A percentile compares a stretch with the other conserved stretches of the same genome.
These are phyloP conservation scores for Varecia variegata DNA, from an alignment of 2,797 vertebrate species.

Conservation along the genomic window DNA sequence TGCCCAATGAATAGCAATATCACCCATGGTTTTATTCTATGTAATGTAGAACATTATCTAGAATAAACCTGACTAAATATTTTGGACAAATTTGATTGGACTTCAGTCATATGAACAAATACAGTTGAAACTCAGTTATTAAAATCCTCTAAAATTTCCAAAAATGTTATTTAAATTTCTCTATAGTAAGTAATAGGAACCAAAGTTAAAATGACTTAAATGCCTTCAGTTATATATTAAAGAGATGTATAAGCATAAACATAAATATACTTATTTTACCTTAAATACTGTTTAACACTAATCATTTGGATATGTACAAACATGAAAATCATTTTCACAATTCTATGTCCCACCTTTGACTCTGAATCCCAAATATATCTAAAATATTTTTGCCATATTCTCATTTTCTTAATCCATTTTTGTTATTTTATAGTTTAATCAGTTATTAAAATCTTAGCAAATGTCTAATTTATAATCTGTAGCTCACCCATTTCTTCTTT, in stretches of 20 bases:
- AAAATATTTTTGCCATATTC: neutral
- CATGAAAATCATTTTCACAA: neutral
- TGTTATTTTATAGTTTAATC: neutral
- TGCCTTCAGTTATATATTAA: neutral
- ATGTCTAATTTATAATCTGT: neutral
- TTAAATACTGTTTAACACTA: neutral
- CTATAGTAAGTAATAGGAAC: neutral
- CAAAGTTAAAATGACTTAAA: neutral
- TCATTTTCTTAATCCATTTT: neutral
- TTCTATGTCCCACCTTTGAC: neutral
- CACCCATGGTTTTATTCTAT: neutral
- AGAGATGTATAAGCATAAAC: neutral
- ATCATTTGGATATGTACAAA: neutral
- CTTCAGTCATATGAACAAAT: neutral
- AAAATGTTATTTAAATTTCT: neutral
- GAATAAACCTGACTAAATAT: neutral
- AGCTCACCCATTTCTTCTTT: neutral
- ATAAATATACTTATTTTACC: neutral
- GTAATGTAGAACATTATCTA: neutral
- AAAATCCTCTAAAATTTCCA: neutral
- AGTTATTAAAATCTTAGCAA: neutral
- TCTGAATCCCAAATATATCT: neutral
- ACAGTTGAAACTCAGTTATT: neutral
- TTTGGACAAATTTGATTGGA: neutral
- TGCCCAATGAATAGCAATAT: neutral